Base-by-base conservation (phyloP, 2,797 vertebrate species). In the Furcifer pardalis region DNA sequence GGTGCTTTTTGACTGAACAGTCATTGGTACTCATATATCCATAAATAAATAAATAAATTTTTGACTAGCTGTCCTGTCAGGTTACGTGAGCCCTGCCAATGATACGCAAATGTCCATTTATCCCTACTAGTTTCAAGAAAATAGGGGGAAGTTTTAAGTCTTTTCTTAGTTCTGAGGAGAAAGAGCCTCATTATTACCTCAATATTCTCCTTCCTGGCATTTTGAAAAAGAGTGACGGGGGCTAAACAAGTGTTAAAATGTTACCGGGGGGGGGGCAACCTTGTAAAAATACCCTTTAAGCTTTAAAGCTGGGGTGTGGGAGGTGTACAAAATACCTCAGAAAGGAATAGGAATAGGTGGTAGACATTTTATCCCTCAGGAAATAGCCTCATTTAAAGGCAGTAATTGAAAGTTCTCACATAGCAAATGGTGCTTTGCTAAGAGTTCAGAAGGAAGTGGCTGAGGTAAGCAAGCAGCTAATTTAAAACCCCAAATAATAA, bases 101-200 rank as follows among this genome's bases (percentile, higher is more conserved):
- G 52, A 56, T 19, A 56, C 52, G 21, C 19, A 21, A 15, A 23
- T 56, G 5, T 56, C 46, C 17, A 74, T 74, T 32, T 74, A 30
- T 19, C 17, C 46, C 30, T 49, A 21, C n/a, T n/a, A 49, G 4
- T 52, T 52, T 74, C 15, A 6, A 44, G 42, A 30, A 44, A 27
- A 9, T n/a, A 40, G 21, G 25, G 44, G 40, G 25, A 27, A 3
- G 35, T 23, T 27, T 5, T 23, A 60, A 56, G n/a, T 1, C 0
- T 15, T 15, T 1, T 0, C 5, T 19, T 19, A 1, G 7, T 9
- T 19, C 1, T 44, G 21, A n/a, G 37, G 40, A 32, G n/a, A 52
- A 3, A 42, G 5, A 2, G 3, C 1, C n/a, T n/a, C n/a, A 37
- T 7, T 15, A 23, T 74, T 7, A 15, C 17, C n/a, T 74, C 46